Conservation (phyloP, 2,888 invertebrate genomes). For the Sacculina carcini region DNA sequence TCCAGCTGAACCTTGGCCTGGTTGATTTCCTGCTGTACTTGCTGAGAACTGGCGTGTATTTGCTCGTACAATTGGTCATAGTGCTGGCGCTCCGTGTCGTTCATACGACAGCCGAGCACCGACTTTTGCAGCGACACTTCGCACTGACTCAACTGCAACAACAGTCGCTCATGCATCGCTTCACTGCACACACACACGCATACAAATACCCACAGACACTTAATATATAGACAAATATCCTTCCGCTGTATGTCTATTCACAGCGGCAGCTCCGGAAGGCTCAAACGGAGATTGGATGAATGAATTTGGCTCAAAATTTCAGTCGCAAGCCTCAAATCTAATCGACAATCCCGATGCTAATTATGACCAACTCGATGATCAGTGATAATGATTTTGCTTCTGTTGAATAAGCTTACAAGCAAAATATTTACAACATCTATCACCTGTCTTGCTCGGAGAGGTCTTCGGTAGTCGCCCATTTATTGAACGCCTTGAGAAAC, state of each 20-base stretch:
- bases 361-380: no score
- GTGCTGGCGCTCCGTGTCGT: conserved; percentile 51
- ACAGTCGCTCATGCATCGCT: conserved; percentile 44
- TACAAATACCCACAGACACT: conserved; percentile 14
- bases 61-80: conserved; percentile 48
- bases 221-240: background rate
- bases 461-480: conserved; percentile 30
- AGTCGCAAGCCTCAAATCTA: background rate
- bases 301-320: background rate
- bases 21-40: conserved; percentile 52
- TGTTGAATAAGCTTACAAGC: conserved; percentile 7
- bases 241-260: background rate
- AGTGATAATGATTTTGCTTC: conserved; percentile 10
- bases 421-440: conserved; percentile 9
- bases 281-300: conserved; percentile 4
- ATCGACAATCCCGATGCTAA: no score
- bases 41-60: conserved; percentile 48
- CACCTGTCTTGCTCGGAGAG: conserved; percentile 35
- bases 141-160: conserved; percentile 57
- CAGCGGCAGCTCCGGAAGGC: background rate
- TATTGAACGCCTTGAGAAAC: conserved; percentile 39
- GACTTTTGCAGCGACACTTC: conserved; percentile 68
- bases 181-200: conserved; percentile 4
- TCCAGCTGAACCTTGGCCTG: conserved; percentile 48
- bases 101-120: conserved; percentile 48